Conservation (phyloP, 2,113 vertebrate genomes). For the Calidris pygmaea region DNA sequence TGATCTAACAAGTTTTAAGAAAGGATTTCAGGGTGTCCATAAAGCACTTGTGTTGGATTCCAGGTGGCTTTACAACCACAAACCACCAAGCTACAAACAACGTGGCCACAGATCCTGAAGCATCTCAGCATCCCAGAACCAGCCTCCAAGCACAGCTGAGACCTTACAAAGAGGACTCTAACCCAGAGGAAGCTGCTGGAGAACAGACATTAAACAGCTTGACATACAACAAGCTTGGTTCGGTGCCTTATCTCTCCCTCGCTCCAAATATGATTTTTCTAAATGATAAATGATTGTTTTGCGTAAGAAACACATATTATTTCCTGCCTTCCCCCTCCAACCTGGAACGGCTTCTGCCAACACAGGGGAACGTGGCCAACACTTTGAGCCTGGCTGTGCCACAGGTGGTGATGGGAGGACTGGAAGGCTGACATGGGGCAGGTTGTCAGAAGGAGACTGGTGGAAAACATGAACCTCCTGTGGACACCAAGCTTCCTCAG, state of each 20-base stretch:
- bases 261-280: neutral
- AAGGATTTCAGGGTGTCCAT: neutral
- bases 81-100: neutral
- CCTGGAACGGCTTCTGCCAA: neutral
- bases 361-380: neutral
- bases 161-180: neutral
- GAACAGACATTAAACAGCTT: neutral
- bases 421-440: neutral
- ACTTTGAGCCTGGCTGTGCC: neutral
- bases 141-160: neutral
- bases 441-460: neutral
- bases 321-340: neutral
- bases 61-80: neutral
- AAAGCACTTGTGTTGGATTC: neutral
- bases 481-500: neutral
- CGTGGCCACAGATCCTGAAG: neutral
- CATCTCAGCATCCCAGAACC: neutral
- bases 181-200: neutral
- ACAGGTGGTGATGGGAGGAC: neutral
- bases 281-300: neutral
- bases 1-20: neutral
- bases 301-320: neutral
- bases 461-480: neutral
- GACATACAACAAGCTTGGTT: neutral
- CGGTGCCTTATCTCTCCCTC: neutral